These are phyloP conservation scores for Microplitis demolitor DNA, from an alignment of 1,140 invertebrate species.

Conservation along the genomic window DNA sequence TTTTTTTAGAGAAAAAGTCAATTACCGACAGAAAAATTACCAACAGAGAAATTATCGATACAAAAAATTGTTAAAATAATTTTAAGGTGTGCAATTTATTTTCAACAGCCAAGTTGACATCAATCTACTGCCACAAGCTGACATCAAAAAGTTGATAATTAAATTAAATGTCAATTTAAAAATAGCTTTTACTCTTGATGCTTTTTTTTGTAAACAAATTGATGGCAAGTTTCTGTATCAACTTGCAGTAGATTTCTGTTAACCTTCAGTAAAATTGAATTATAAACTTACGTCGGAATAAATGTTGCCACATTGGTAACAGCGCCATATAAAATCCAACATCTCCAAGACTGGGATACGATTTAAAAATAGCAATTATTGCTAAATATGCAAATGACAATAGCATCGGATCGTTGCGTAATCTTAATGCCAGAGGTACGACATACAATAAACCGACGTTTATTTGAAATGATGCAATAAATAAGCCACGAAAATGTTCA, in stretches of 20 bases:
- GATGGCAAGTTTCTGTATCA: not conserved
- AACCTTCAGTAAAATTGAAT: slow-evolving; percentile 15
- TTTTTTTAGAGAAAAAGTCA: too few relatives aligned
- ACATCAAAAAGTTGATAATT: too few relatives aligned
- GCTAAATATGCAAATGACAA: slow-evolving; percentile 83
- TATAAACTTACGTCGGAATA: slow-evolving; percentile 79
- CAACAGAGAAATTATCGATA: too few relatives aligned
- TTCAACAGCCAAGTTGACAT: too few relatives aligned
- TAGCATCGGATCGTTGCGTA: slow-evolving; percentile 86
- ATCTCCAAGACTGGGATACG: slow-evolving; percentile 95
- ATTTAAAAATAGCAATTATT: slow-evolving; percentile 91
- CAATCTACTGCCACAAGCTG: too few relatives aligned
- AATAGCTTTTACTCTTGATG: too few relatives aligned
- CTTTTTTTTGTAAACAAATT: too few relatives aligned
- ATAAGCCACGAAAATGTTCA: slow-evolving; percentile 95
- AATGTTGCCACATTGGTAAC: slow-evolving; percentile 88
- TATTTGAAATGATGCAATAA: slow-evolving; percentile 96
- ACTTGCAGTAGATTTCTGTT: not conserved
- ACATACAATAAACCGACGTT: slow-evolving; percentile 91
- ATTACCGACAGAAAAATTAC: too few relatives aligned
- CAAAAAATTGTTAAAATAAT: too few relatives aligned
- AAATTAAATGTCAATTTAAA: too few relatives aligned
- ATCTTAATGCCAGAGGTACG: slow-evolving; percentile 82
- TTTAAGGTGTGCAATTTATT: too few relatives aligned
- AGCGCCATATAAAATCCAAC: slow-evolving; percentile 90